Conservation (phyloP, 1,140 invertebrate genomes). For the Gonatopus flavifemur region DNA sequence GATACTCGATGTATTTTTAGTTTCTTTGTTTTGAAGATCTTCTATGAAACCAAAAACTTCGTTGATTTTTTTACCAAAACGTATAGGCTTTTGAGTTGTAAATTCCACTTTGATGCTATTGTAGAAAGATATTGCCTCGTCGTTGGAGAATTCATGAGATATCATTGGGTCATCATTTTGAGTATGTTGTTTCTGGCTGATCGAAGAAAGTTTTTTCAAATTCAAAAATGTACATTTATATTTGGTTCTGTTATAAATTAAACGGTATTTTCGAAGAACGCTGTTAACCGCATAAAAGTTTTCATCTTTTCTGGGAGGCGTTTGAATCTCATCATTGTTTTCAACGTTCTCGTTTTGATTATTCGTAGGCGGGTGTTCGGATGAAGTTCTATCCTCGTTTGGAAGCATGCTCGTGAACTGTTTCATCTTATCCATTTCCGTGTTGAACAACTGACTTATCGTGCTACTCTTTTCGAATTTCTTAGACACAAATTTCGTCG, state of each 20-base stretch:
- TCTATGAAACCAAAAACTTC: conserved; percentile 43
- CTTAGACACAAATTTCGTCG: conserved; percentile 52
- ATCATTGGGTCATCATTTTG: neutral
- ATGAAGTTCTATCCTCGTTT: too few species aligned
- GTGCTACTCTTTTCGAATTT: conserved; percentile 45
- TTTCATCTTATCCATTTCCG: conserved; percentile 53
- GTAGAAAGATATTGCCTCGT: conserved; percentile 28
- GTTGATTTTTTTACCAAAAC: conserved; percentile 25
- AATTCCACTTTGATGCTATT: conserved; percentile 44
- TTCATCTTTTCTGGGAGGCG: neutral
- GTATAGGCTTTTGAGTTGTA: conserved; percentile 30
- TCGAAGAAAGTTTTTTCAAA: conserved; percentile 1
- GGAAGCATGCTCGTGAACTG: conserved; percentile 26
- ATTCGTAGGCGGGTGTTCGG: too few species aligned
- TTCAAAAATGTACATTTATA: conserved; percentile 27
- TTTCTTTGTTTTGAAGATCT: conserved; percentile 34
- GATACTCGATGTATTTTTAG: conserved; percentile 38
- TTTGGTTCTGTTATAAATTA: conserved; percentile 18
- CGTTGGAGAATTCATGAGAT: conserved; percentile 6
- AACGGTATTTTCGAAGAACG: conserved; percentile 38
- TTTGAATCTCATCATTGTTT: neutral
- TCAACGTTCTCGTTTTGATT: neutral
- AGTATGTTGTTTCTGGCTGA: neutral
- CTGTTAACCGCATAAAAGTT: conserved; percentile 23
- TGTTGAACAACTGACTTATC: conserved; percentile 46